These are phyloP conservation scores for Drosophila kuntzei DNA, from an alignment of 2,888 invertebrate genomes.

Conservation along the genomic window DNA sequence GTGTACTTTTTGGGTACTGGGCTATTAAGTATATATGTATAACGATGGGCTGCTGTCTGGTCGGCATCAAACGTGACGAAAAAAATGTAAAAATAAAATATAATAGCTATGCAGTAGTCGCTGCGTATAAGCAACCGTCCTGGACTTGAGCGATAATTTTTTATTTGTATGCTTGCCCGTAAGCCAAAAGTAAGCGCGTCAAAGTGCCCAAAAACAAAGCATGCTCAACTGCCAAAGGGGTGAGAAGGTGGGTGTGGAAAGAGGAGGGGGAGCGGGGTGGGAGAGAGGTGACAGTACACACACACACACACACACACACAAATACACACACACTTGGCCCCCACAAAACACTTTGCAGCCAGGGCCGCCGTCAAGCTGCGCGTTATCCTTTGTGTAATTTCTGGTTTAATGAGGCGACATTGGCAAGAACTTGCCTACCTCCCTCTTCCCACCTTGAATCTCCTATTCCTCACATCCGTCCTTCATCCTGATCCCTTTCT, in stretches of 20 bases:
- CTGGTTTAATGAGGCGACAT: constrained; percentile 78
- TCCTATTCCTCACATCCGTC: neutral
- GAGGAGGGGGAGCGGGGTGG: no score
- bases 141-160: constrained; percentile 75
- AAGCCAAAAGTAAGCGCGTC: constrained; percentile 59
- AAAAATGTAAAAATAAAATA: constrained; percentile 69
- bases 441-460: neutral
- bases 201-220: constrained; percentile 60
- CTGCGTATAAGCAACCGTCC: constrained; percentile 37
- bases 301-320: constrained; percentile 15
- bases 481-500: neutral
- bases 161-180: constrained; percentile 68
- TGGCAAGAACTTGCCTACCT: constrained; percentile 44
- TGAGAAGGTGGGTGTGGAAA: neutral
- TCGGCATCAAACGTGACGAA: constrained; percentile 66
- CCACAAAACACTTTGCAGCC: constrained; percentile 33
- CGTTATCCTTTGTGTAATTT: constrained; percentile 82
- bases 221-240: constrained; percentile 16
- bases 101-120: constrained; percentile 64
- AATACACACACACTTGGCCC: constrained; percentile 29
- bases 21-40: neutral
- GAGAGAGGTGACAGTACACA: constrained; percentile 23
- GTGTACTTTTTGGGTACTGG: neutral
- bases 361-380: constrained; percentile 58
- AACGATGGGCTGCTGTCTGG: constrained; percentile 31